These are phyloP conservation scores for Timema cristinae DNA, from an alignment of 2,888 invertebrate species.

Conservation along the genomic window DNA sequence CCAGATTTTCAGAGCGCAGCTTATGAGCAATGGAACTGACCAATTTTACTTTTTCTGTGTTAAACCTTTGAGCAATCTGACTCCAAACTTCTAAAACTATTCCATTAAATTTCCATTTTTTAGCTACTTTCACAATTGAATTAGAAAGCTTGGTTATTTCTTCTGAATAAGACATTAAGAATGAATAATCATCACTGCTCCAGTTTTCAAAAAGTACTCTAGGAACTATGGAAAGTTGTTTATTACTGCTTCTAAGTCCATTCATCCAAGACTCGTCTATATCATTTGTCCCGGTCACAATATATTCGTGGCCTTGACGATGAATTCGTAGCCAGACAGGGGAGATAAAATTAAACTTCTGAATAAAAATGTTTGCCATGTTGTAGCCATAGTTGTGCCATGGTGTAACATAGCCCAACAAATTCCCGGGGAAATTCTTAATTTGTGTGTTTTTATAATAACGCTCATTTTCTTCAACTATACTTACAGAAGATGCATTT, in stretches of 20 bases:
- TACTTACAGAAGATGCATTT: constrained; percentile 65
- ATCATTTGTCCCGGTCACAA: constrained; percentile 72
- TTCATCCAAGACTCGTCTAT: constrained; percentile 80
- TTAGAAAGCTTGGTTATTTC: constrained; percentile 65
- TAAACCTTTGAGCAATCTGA: constrained; percentile 58
- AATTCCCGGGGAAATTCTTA: constrained; percentile 66
- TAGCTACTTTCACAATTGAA: constrained; percentile 58
- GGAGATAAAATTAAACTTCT: constrained; percentile 85
- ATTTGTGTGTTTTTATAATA: constrained; percentile 66
- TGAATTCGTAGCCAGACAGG: constrained; percentile 93
- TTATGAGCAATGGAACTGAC: neutral
- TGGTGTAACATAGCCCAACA: constrained; percentile 88
- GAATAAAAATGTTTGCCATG: constrained; percentile 81
- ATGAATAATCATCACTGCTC: constrained; percentile 67
- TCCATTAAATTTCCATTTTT: constrained; percentile 78
- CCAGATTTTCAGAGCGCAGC: neutral
- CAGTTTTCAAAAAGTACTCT: constrained; percentile 87
- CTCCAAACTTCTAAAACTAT: constrained; percentile 88
- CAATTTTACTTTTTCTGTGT: constrained; percentile 44
- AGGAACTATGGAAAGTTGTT: constrained; percentile 69
- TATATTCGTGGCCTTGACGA: constrained; percentile 60
- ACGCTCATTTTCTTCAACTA: constrained; percentile 68
- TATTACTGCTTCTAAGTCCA: constrained; percentile 59
- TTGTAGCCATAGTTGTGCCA: constrained; percentile 96
- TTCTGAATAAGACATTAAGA: constrained; percentile 63